A percentile compares a stretch with the other conserved stretches of the same genome.
Conservation (phyloP, 2,888 invertebrate species). For the Macropis europaea region DNA sequence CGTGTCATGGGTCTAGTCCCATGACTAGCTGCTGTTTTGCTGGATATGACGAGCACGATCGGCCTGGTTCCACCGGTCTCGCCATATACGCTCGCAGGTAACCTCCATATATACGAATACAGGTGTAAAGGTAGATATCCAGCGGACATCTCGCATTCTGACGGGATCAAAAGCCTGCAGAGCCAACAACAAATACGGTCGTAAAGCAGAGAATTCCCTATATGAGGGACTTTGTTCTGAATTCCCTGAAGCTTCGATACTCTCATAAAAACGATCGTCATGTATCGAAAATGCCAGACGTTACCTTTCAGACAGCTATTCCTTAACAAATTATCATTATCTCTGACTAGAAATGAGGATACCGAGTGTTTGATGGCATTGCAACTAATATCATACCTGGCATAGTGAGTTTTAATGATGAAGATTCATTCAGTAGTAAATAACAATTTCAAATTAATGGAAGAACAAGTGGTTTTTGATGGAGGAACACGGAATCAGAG, state of each 20-base stretch:
- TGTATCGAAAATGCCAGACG: no score
- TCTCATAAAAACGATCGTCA: conserved; percentile 48
- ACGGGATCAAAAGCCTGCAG: conserved; percentile 72
- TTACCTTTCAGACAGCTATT: no score
- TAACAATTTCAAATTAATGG: no score
- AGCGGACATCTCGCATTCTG: conserved; percentile 71
- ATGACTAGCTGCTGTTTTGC: conserved; percentile 61
- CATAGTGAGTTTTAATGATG: no score
- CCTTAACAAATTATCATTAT: no score
- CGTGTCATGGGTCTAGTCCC: conserved; percentile 28
- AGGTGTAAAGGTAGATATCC: conserved; percentile 71
- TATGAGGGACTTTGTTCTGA: conserved; percentile 29
- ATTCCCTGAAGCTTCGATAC: conserved; percentile 55
- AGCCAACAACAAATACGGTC: conserved; percentile 70
- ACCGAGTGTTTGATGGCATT: no score
- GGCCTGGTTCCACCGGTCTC: conserved; percentile 66
- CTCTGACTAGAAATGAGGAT: no score
- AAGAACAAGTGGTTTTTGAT: no score
- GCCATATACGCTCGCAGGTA: conserved; percentile 70
- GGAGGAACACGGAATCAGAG: no score
- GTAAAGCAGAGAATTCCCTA: conserved; percentile 38
- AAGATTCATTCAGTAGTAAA: no score
- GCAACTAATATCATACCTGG: no score
- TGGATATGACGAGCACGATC: conserved; percentile 53
- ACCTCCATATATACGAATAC: conserved; percentile 70